Evolutionary conservation across 2,797 vertebrate species (phyloP).

Genomic region (Furcifer pardalis): DNA sequence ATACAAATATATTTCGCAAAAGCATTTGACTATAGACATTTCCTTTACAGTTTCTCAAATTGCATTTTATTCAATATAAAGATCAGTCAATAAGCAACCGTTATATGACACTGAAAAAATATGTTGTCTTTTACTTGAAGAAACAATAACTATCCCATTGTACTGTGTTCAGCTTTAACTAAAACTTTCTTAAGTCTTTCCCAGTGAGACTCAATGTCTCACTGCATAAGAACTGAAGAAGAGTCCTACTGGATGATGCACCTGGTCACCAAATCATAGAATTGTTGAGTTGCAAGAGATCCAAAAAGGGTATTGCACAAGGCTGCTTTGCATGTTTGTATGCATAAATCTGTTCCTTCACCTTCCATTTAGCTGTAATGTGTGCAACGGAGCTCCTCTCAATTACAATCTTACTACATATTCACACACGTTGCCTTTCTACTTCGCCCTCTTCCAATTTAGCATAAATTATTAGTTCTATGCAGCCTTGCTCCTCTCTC

Average conservation of each 20-base stretch:
- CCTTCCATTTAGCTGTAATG: not conserved
- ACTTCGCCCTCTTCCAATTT: too few species aligned
- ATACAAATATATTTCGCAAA: too few species aligned
- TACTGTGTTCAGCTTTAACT: not conserved
- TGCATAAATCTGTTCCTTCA: not conserved
- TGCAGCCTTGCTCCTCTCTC: not conserved
- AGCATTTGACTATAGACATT: too few species aligned
- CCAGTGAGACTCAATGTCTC: not conserved
- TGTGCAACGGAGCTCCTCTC: not conserved
- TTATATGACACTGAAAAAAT: not conserved
- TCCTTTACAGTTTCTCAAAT: too few species aligned
- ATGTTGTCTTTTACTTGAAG: not conserved
- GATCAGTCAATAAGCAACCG: too few species aligned
- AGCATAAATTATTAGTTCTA: not conserved
- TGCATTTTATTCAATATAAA: too few species aligned
- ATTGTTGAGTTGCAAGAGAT: too few species aligned
- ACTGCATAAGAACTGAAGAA: not conserved
- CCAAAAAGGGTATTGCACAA: not conserved
- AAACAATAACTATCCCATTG: too few species aligned
- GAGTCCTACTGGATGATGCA: not conserved
- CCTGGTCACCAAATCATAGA: too few species aligned
- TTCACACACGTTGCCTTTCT: not conserved
- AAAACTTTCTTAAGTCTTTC: not conserved
- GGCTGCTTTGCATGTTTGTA: not conserved
- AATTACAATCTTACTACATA: not conserved